Base-by-base conservation (phyloP, 2,113 vertebrate genomes). In the Zosterops japonicus region DNA sequence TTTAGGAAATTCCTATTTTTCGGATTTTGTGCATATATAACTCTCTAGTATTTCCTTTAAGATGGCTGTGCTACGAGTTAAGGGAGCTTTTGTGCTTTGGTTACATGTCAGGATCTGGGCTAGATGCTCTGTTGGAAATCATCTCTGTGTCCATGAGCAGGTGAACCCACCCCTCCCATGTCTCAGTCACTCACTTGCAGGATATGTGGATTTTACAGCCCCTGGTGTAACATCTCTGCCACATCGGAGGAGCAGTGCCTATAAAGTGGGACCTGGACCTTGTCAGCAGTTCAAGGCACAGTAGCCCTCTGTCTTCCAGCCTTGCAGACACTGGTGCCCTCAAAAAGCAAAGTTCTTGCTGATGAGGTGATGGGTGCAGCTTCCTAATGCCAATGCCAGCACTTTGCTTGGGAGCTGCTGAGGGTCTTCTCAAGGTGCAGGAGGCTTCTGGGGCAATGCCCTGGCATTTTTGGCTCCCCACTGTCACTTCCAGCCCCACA, bases 381-480 rank as follows among this genome's bases (percentile, higher is more conserved):
- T 71, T 68, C 49, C 29, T 13, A 36, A 33, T 0, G 0, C 1
- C 1, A 14, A 3, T 5, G 5, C 33, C 35, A 52, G 59, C 0
- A 0, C 35, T 65, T 69, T 81, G 5, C 13, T 14, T 47, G 64
- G 36, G 82, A 65, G 18, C 6, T 2, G 1, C 39, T 20, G 22
- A 20, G 36, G 1, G 0, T 11, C 10, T n/a, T 41, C 59, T 47
- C 2, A 1, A 13, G 35, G 52, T 2, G 3, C 8, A 82, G 50
- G 9, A 64, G 14, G 17, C 10, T 71, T 24, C 31, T 41, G 0
- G 0, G 18, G 41, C 46, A 47, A n/a, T 0, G 0, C 1, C 3
- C 52, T 5, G 11, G 22, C 15, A 29, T 69, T 77, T 42, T 42
- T 6, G 3, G n/a, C 16, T 36, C 19, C 23, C 1, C 0, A 1